Base-by-base conservation (phyloP, 2,113 vertebrate genomes). In the Pithys albifrons region DNA sequence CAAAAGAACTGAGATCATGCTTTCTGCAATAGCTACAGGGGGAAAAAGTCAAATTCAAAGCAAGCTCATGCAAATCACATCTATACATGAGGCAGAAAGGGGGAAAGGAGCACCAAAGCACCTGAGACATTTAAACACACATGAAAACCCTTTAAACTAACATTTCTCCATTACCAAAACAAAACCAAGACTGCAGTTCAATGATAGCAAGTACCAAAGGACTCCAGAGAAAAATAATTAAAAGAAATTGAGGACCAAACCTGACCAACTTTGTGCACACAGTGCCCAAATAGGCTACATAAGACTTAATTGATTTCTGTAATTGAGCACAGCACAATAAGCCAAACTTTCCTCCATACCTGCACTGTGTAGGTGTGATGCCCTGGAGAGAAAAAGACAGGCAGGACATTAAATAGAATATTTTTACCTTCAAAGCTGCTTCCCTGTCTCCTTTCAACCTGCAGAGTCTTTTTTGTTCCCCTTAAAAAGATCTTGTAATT, bases 1-100 rank as follows among this genome's bases (percentile, higher is more conserved):
- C 97, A 97, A 83, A 43, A 95, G 71, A 89, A 76, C 66, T 98
- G 97, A 98, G 95, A 88, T 98, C 97, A 98, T 91, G 57, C 69
- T 98, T 97, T 95, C 94, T 97, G 52, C 95, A 92, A 94, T 74
- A 82, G 69, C 85, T 86, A 85, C 19, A n/a, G 62, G 91, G 83
- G n/a, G 16, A 88, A 96, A 94, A 90, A 91, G 45, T 72, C 31
- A 87, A 96, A 96, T 85, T 92, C 87, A 96, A 93, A 89, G 94
- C 85, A 94, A 95, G 58, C 78, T 61, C 27, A 62, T 82, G 65
- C 93, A 97, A 91, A 93, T 88, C 84, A 91, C 91, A 78, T 66
- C 33, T 37, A 74, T 78, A 31, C 33, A 82, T 0, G 6, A 73
- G 25, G 23, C 49, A 79, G 43, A 84, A 73, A 66, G 74, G 20